Conservation (phyloP, 2,888 invertebrate genomes). For the Allolobophora icterica region DNA sequence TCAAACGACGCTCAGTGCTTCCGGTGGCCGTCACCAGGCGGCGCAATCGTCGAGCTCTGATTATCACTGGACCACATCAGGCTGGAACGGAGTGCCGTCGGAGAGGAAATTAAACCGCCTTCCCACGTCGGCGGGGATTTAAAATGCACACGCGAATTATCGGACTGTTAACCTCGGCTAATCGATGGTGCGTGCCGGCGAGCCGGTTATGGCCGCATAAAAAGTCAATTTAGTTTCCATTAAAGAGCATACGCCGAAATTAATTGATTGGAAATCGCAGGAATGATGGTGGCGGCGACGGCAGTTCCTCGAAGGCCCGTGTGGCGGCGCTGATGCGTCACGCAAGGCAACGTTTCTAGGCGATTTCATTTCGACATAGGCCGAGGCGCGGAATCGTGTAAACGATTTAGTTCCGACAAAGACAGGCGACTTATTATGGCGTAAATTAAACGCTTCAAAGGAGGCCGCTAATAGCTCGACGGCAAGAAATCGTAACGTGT, state of each 20-base stretch:
- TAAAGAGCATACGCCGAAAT: conserved; percentile 17
- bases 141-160: conserved; percentile 12
- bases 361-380: neutral
- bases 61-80: no score
- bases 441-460: neutral
- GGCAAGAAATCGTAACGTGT: neutral
- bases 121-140: neutral
- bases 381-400: neutral
- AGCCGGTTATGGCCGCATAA: neutral
- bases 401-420: neutral
- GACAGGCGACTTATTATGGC: conserved; percentile 3
- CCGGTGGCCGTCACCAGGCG: no score
- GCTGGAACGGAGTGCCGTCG: no score
- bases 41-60: no score
- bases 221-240: conserved; percentile 17
- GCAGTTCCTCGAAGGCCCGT: neutral
- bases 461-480: neutral
- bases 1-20: no score
- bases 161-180: neutral
- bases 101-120: neutral
- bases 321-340: neutral
- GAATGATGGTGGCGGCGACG: neutral
- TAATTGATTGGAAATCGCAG: conserved; percentile 17
- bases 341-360: neutral
- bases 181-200: neutral